A percentile compares a stretch with the other conserved stretches of the same genome.
Conservation (phyloP, 2,797 vertebrate genomes). For the Discoglossus pictus region DNA sequence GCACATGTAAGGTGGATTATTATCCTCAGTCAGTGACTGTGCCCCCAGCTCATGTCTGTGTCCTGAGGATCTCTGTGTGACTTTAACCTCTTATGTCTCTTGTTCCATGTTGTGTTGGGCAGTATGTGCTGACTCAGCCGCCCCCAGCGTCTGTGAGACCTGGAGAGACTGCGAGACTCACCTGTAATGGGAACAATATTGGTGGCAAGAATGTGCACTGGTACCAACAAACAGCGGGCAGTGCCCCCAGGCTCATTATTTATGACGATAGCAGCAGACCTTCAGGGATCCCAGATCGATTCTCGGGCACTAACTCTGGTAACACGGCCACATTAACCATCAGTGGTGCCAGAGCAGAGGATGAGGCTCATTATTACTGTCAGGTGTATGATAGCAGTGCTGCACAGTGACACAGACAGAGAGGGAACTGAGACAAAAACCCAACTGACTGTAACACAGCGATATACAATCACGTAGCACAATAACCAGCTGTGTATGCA, state of each 20-base stretch:
- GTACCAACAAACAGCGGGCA: conserved; percentile 15
- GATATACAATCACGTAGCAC: too few species aligned
- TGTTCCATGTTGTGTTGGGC: conserved; percentile 6
- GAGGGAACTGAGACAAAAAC: too few species aligned
- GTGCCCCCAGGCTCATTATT: neutral
- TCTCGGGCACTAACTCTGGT: neutral
- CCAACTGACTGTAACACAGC: too few species aligned
- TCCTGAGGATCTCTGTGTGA: neutral
- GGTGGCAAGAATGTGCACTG: rapidly evolving
- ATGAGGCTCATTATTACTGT: neutral
- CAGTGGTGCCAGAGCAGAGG: conserved; percentile 3
- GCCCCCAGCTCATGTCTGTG: neutral
- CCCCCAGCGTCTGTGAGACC: neutral
- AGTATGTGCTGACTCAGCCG: conserved; percentile 25
- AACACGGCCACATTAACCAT: conserved; percentile 20
- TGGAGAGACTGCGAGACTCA: neutral
- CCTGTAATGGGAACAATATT: neutral
- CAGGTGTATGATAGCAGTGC: rapidly evolving
- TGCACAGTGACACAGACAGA: too few species aligned
- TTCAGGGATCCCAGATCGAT: conserved; percentile 9
- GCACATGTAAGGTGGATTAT: conserved; percentile 15
- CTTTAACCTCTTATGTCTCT: neutral
- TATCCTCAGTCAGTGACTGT: conserved; percentile 3
- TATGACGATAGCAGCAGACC: rapidly evolving
- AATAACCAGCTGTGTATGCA: too few species aligned